phyloP scores from a whole-genome alignment of 1,140 invertebrate species.

The Trissolcus basalis region DNA sequence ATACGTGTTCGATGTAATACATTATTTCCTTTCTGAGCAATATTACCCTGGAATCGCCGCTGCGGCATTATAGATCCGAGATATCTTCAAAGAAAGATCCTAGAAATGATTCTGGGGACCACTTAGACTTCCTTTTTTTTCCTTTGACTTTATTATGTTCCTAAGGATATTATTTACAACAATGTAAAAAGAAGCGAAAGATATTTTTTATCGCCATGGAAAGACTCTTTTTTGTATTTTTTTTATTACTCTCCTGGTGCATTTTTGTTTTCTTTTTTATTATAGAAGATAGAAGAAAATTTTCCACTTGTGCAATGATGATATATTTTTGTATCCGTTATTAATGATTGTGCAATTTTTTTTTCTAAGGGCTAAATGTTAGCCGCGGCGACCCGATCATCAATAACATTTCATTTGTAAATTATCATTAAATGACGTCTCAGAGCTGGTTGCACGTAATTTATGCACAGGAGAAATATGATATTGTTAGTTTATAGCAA shows the following conservation, averaged over 20 bases:
- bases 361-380: no score
- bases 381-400: no score
- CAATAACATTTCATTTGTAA: slow-evolving; percentile 21
- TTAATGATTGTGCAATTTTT: no score
- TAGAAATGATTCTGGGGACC: slow-evolving; percentile 9
- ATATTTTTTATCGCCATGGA: no score
- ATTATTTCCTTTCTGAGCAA: slow-evolving; percentile 41
- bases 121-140: slow-evolving; percentile 9
- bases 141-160: neutral
- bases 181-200: no score
- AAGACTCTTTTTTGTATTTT: no score
- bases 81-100: slow-evolving; percentile 32
- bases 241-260: no score
- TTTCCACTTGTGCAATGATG: no score
- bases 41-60: slow-evolving; percentile 22
- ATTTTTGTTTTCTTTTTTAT: no score
- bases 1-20: slow-evolving; percentile 34
- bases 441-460: slow-evolving; percentile 13
- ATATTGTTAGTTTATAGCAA: slow-evolving; percentile 25
- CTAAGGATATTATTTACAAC: no score
- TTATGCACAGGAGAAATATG: slow-evolving; percentile 30
- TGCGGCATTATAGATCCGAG: slow-evolving; percentile 19
- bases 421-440: slow-evolving; percentile 28
- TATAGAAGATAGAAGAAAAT: no score
- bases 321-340: no score